Conservation (phyloP, 2,113 vertebrate species). For the Engystomops pustulosus region DNA sequence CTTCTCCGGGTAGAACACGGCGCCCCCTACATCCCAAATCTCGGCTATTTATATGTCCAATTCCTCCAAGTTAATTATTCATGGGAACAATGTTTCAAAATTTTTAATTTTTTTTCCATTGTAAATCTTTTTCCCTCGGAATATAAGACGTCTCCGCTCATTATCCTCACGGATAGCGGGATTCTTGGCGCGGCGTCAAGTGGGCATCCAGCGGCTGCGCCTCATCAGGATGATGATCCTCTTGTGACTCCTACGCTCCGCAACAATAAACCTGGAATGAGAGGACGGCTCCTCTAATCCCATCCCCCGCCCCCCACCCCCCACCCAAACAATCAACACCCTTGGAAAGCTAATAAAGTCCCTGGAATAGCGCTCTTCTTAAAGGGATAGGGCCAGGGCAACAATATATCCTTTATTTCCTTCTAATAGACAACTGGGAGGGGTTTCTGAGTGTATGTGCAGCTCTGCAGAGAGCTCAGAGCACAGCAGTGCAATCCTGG, state of each 20-base stretch:
- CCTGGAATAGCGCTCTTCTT: background rate
- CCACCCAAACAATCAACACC: background rate
- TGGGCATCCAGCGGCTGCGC: background rate
- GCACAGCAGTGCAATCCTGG: too few species aligned
- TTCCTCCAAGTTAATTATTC: background rate
- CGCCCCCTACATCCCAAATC: background rate
- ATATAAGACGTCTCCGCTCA: background rate
- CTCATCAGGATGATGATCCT: background rate
- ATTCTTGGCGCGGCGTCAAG: background rate
- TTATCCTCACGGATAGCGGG: background rate
- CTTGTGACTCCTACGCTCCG: background rate
- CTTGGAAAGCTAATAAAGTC: background rate
- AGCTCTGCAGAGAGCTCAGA: too few species aligned
- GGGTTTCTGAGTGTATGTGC: too few species aligned
- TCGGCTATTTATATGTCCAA: background rate
- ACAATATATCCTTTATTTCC: background rate
- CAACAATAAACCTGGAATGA: conserved; percentile 17
- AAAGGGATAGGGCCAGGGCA: background rate
- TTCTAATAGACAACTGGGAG: too few species aligned
- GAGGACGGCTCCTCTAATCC: background rate
- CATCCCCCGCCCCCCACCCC: background rate
- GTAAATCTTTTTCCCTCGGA: background rate
- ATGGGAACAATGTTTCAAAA: conserved; percentile 26
- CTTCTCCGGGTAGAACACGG: background rate
- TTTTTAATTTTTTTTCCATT: background rate